Base-by-base conservation (phyloP, 2,888 invertebrate genomes). In the Himalopsyche kuldschensis region DNA sequence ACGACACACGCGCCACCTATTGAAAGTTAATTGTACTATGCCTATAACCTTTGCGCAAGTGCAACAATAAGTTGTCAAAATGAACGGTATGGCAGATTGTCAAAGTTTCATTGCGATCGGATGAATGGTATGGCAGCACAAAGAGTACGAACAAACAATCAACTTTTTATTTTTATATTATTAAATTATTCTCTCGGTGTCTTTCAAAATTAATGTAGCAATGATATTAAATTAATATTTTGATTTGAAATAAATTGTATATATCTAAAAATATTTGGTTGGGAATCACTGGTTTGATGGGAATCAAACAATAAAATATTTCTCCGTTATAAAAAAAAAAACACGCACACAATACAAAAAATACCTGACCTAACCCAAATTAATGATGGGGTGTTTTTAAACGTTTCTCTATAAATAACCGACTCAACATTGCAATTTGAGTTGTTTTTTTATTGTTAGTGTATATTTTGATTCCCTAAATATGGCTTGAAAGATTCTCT, bases 341-440 rank as follows among this genome's bases (percentile, higher is more conserved):
- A 15, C 41, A 41, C 41, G 11, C 41, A 41, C 11, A 69, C 27
- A 69, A 41, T 75, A 75, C 15, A 82, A 80, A 84, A 79, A 83
- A 81, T 69, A 69, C 69, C 80, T 81, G 84, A 85, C 85, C 84
- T 78, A 32, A 81, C 85, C 82, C 82, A 85, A 84, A 81, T 32
- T 69, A 85, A 85, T 85, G 80, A 85, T 77, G 80, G 85, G 83
- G 84, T 31, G 41, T 41, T 63, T 47, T 79, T 79, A 83, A 84
- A 80, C 82, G 82, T 20, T 84, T 80, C 69, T 24, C 75, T 76
- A 83, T 84, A 84, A 41, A 82, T 55, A 80, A 80, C 47, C 27
- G 55, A 69, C 76, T 77, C 76, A 77, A 47, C 69, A 41, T 80
- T 80, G 83, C 83, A 83, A 83, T 83, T 83, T 83, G 80, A 69